Conservation (phyloP, 2,113 vertebrate genomes). For the Stigmatopora argus region DNA sequence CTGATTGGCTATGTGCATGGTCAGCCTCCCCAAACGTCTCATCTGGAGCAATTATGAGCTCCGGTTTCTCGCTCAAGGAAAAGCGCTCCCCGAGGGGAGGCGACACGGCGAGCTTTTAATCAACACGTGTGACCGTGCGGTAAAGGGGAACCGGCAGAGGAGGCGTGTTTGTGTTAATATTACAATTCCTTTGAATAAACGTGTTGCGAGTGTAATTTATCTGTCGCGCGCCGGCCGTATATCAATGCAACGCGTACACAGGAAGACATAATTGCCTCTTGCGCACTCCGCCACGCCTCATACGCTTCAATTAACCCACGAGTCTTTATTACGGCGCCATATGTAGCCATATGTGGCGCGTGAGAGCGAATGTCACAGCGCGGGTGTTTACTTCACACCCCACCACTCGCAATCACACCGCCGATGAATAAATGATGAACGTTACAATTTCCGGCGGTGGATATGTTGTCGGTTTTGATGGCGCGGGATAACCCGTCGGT, state of each 20-base stretch:
- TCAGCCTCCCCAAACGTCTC: slow-evolving; percentile 6
- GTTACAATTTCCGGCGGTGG: slow-evolving; percentile 38
- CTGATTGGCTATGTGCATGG: slow-evolving; percentile 1
- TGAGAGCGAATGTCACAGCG: neutral
- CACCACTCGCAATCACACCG: slow-evolving; percentile 48
- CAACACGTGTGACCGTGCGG: neutral
- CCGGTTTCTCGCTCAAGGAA: neutral
- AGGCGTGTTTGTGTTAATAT: slow-evolving; percentile 3
- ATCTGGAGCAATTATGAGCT: slow-evolving; percentile 1
- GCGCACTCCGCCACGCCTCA: slow-evolving; percentile 41
- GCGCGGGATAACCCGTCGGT: slow-evolving; percentile 35
- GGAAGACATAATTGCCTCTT: slow-evolving; percentile 63
- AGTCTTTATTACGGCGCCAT: slow-evolving; percentile 65
- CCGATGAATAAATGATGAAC: slow-evolving; percentile 66
- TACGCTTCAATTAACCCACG: slow-evolving; percentile 64
- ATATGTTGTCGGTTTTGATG: slow-evolving; percentile 23
- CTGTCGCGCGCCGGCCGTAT: slow-evolving; percentile 26
- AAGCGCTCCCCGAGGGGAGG: neutral
- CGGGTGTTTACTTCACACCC: slow-evolving; percentile 23
- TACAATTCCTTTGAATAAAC: slow-evolving; percentile 36
- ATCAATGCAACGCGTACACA: slow-evolving; percentile 37
- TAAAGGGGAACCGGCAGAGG: slow-evolving; percentile 11
- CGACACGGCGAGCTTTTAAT: slow-evolving; percentile 3
- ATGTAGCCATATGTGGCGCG: slow-evolving; percentile 45
- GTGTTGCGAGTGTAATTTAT: slow-evolving; percentile 45